Evolutionary conservation across 2,888 invertebrate species (phyloP).

Genomic region (Conus canariensis): DNA sequence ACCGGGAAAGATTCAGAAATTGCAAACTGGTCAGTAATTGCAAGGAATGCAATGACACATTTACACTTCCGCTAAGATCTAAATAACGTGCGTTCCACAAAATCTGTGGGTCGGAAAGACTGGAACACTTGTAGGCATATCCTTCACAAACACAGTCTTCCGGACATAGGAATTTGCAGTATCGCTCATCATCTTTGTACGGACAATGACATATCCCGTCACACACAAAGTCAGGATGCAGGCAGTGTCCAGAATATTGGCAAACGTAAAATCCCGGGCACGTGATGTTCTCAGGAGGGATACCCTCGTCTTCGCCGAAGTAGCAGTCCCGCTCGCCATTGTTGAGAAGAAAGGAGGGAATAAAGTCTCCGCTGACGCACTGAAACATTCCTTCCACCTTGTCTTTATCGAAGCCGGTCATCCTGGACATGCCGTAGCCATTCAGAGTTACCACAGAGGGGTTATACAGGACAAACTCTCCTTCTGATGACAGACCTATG

Average conservation of each 20-base stretch:
- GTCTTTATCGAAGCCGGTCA: neutral
- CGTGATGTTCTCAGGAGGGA: constrained; percentile 26
- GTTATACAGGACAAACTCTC: no score
- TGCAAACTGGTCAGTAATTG: neutral
- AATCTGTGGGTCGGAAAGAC: neutral
- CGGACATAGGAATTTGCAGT: constrained; percentile 37
- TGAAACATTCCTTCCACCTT: constrained; percentile 8
- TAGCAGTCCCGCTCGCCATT: constrained; percentile 39
- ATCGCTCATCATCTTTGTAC: constrained; percentile 46
- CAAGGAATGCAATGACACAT: neutral
- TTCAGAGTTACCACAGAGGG: neutral
- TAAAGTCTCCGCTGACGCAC: constrained; percentile 29
- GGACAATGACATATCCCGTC: constrained; percentile 49
- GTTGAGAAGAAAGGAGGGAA: constrained; percentile 35
- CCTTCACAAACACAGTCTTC: constrained; percentile 32
- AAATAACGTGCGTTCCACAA: neutral
- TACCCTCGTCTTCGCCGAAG: constrained; percentile 43
- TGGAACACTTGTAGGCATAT: constrained; percentile 5
- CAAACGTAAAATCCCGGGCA: constrained; percentile 46
- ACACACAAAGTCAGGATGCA: constrained; percentile 44
- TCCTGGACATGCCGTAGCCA: constrained; percentile 35
- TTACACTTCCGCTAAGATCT: constrained; percentile 24
- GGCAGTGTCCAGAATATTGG: constrained; percentile 31
- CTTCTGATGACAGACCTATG: neutral
- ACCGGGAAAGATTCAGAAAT: constrained; percentile 2